These are phyloP conservation scores for Danio albolineatus DNA, from an alignment of 2,797 vertebrate genomes.

Conservation along the genomic window DNA sequence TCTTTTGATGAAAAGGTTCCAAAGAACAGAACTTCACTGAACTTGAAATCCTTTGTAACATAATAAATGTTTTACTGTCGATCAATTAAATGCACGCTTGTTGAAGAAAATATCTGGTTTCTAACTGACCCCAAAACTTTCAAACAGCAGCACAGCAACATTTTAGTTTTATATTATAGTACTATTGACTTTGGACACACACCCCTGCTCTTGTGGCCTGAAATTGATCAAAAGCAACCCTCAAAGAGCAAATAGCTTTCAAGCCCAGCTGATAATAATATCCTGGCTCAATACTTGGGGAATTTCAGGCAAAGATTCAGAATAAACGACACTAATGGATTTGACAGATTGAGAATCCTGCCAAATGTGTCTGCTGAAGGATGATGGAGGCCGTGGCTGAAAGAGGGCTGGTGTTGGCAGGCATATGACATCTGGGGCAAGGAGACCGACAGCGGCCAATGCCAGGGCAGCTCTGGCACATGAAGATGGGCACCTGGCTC, in stretches of 20 bases:
- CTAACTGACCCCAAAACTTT: neutral
- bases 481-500: conserved; percentile 61
- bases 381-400: conserved; percentile 34
- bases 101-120: neutral
- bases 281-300: conserved; percentile 21
- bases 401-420: conserved; percentile 36
- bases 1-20: neutral
- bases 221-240: conserved; percentile 14
- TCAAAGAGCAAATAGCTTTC: conserved; percentile 6
- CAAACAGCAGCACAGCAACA: neutral
- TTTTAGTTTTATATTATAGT: neutral
- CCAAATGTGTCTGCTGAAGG: conserved; percentile 48
- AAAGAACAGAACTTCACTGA: neutral
- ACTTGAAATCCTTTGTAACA: neutral
- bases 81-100: neutral
- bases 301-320: conserved; percentile 37
- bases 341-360: conserved; percentile 61
- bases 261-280: neutral
- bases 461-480: conserved; percentile 71
- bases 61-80: neutral
- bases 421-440: conserved; percentile 55
- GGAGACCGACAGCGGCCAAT: conserved; percentile 48
- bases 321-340: conserved; percentile 69
- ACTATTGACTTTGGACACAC: neutral
- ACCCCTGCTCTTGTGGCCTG: neutral